Base-by-base conservation (phyloP, 2,113 vertebrate genomes). In the Xerus inauris region DNA sequence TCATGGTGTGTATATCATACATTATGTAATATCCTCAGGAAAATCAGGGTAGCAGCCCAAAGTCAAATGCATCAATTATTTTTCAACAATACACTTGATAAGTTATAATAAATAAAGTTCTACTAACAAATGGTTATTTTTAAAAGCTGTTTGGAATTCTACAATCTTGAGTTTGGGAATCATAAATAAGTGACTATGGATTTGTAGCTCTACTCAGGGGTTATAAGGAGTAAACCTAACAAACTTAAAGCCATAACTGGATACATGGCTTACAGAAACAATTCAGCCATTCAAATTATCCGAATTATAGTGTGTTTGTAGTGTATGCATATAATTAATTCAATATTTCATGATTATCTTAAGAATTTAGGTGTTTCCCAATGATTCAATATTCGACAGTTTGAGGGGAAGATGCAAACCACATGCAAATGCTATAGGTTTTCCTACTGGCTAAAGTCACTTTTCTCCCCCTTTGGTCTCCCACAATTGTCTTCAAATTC, bases 351-450 rank as follows among this genome's bases (percentile, higher is more conserved):
- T 69, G 54, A 86, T 16, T 77, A 59, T n/a, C 10, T 88, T 6
- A 83, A 76, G 51, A 73, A 62, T 45, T 75, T 49, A 57, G n/a
- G 32, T 93, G 19, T 76, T 95, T 93, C 59, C 80, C 75, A 73
- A 59, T 91, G 28, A 95, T 32, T 79, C 72, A 8, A 19, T 76
- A 90, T 62, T 94, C 91, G 62, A 75, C 24, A 80, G 22, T 38
- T 28, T 54, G 45, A 87, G n/a, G 77, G 93, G 85, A 76, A 62
- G 32, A 12, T 82, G 42, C 28, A 57, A 49, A 16, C 5, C 2
- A 51, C 3, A 79, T 59, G 4, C 20, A 42, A 20, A 62, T 57
- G 42, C 11, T 84, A 45, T 42, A 89, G 16, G 65, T 67, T 92
- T 86, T 86, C 57, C 54, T 49, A 75, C 22, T 16, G 8, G 11